A percentile compares a stretch with the other conserved stretches of the same genome.
Conservation (phyloP, 2,113 vertebrate genomes). For the Gnathonemus echidnorhynchus region DNA sequence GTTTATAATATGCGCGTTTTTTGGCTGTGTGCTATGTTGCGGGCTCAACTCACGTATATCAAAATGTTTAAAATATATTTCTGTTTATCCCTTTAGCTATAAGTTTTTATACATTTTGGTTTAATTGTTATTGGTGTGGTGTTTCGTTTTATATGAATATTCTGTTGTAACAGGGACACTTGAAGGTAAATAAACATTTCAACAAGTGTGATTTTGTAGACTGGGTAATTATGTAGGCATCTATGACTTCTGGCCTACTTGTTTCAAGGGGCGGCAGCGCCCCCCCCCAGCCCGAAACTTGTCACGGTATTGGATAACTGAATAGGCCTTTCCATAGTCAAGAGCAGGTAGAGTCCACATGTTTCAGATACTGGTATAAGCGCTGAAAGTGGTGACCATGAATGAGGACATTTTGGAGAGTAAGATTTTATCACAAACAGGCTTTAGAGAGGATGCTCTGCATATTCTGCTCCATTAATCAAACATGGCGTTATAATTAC, state of each 20-base stretch:
- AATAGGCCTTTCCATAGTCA: not conserved
- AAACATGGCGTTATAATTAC: not conserved
- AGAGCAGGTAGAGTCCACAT: not conserved
- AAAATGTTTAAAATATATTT: not conserved
- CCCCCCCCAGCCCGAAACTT: not conserved
- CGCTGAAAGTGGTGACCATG: not conserved
- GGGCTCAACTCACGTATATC: not conserved
- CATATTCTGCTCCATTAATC: not conserved
- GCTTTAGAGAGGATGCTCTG: not conserved
- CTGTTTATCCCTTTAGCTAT: not conserved
- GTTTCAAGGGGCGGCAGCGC: not conserved
- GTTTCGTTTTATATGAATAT: conserved; percentile 13
- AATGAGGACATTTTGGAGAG: not conserved
- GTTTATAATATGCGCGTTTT: not conserved
- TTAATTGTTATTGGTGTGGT: conserved; percentile 11
- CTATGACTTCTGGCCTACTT: not conserved
- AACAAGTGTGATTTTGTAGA: not conserved
- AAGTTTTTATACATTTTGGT: not conserved
- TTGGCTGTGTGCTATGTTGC: not conserved
- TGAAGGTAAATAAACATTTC: conserved; percentile 11
- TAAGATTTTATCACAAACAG: not conserved
- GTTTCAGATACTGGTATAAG: not conserved
- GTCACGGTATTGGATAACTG: not conserved
- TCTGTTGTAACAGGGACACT: not conserved
- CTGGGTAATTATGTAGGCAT: not conserved